Conservation (phyloP, 1,140 invertebrate species). For the Aricia agestis region DNA sequence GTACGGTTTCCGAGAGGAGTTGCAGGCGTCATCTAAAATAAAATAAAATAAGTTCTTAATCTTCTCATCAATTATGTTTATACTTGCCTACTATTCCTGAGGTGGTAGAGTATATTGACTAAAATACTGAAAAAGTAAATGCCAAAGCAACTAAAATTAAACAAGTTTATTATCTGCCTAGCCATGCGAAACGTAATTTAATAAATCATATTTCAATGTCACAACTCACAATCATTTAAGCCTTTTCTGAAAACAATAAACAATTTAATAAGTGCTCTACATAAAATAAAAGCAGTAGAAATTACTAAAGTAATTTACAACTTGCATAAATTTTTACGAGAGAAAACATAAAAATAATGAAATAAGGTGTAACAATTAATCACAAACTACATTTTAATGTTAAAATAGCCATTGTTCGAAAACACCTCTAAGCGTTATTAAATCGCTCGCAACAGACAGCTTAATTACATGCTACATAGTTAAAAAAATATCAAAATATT, state of each 20-base stretch:
- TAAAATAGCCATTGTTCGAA: constrained; percentile 10
- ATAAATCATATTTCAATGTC: too few relatives aligned
- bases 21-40: too few relatives aligned
- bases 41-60: too few relatives aligned
- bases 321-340: neutral
- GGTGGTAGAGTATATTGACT: too few relatives aligned
- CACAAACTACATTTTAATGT: constrained; percentile 17
- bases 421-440: constrained; percentile 9
- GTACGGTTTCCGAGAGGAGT: too few relatives aligned
- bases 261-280: neutral
- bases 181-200: too few relatives aligned
- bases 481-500: constrained; percentile 19
- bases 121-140: too few relatives aligned
- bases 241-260: neutral
- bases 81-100: too few relatives aligned
- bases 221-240: neutral
- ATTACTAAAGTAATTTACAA: neutral
- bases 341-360: constrained; percentile 1
- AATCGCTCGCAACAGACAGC: constrained; percentile 33
- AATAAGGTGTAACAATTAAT: constrained; percentile 9
- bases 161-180: too few relatives aligned
- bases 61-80: too few relatives aligned
- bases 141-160: too few relatives aligned
- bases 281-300: neutral
- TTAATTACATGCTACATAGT: constrained; percentile 37